Percentiles rank a stretch among this genome's conserved stretches.
phyloP scores from a whole-genome alignment of 2,888 invertebrate species.

The Macrophya annulata region DNA sequence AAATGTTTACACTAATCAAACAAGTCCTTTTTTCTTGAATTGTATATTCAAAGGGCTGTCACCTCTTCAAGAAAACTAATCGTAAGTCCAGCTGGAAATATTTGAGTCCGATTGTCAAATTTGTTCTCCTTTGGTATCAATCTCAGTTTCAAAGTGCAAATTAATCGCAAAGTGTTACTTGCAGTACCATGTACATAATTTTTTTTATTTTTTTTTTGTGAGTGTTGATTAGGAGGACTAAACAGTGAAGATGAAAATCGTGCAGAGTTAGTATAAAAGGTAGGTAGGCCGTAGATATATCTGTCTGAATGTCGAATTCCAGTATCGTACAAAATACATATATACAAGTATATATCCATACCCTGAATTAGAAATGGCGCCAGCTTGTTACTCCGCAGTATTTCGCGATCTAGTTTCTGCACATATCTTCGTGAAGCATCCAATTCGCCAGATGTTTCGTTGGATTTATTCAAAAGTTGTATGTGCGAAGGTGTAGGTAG shows the following conservation, averaged over 20 bases:
- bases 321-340: neutral
- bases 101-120: neutral
- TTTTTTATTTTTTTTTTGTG: no score
- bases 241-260: no score
- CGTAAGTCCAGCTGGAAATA: neutral
- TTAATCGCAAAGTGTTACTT: neutral
- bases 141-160: neutral
- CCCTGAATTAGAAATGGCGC: constrained; percentile 37
- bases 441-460: constrained; percentile 51
- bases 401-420: constrained; percentile 27
- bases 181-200: neutral
- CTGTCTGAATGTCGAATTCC: neutral
- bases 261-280: no score
- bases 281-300: no score
- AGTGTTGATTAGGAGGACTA: no score
- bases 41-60: neutral
- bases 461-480: constrained; percentile 47
- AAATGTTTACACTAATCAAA: neutral
- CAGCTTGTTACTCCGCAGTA: constrained; percentile 40
- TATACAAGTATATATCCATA: neutral
- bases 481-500: neutral
- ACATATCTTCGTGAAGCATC: neutral
- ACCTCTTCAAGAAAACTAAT: neutral
- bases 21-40: neutral
- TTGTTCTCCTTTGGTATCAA: neutral